Evolutionary conservation across 2,797 vertebrate species (phyloP), one percentile per base, ranked within the genome.

Genomic region (Uromys caudimaculatus): DNA sequence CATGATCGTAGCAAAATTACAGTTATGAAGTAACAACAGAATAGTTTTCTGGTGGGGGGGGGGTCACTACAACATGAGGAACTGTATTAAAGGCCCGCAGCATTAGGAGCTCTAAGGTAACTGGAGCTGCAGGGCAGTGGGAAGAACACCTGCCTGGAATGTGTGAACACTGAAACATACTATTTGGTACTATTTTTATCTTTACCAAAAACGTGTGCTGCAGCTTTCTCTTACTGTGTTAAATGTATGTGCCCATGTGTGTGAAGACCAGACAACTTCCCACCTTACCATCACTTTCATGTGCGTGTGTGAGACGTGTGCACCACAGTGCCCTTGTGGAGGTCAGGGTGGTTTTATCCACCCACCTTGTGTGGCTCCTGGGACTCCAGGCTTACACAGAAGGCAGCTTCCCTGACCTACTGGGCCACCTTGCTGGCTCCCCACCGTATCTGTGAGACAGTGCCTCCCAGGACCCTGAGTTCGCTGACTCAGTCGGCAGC

Each of bases 111-210:
- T 47, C 41, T 29, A 16, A 76, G 3, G 10, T 24, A 14, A 71
- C 38, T 17, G 10, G 56, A 56, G 41, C 1, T 16, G 7, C 35
- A 77, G 54, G 10, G n/a, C 41, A 62, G 29, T 3, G 19, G 86
- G 29, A 23, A 58, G 17, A 76, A 71, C 14, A 29, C 52, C 19
- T 89, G 27, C 38, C 27, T 76, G 9, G 35, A 8, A 62, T 47
- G 38, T 77, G 56, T 75, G 35, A 89, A 77, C 73, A 44, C 41
- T 27, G 78, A 10, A 73, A 93, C 64, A 90, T n/a, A 21, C 4
- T 6, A 88, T 50, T 89, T 69, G 76, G 4, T 77, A 92, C 21
- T 85, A 27, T 67, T 88, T 92, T 86, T 89, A 95, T 78, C 84
- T 96, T 96, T 56, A 90, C 58, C 75, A 92, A 23, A 23, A 91